Conservation (phyloP, 35 echinoderm and acorn worm genomes). For the Amphiura filiformis region DNA sequence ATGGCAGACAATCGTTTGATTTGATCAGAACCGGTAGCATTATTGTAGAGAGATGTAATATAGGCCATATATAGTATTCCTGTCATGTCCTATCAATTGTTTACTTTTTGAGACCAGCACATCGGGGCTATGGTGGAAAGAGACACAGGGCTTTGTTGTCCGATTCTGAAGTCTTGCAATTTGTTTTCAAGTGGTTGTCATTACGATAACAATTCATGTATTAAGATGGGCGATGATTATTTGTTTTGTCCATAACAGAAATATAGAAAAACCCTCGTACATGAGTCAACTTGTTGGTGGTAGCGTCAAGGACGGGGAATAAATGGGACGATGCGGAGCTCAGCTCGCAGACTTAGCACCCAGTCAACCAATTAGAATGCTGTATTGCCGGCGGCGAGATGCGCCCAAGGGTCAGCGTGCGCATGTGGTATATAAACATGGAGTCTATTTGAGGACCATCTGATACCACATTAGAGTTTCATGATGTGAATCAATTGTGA, state of each 20-base stretch:
- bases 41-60: not conserved
- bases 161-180: not conserved
- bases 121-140: not conserved
- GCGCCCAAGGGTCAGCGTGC: not conserved
- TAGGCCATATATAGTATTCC: not conserved
- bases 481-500: not conserved
- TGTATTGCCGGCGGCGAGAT: not conserved
- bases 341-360: not conserved
- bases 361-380: not conserved
- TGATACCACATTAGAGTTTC: slow-evolving; percentile 5
- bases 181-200: not conserved
- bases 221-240: not conserved
- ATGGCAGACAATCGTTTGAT: not conserved
- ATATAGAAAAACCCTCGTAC: not conserved
- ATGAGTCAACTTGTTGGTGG: slow-evolving; percentile 5
- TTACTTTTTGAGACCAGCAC: not conserved
- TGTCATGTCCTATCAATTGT: not conserved
- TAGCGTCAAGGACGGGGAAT: not conserved
- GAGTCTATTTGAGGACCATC: not conserved
- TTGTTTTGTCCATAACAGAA: not conserved
- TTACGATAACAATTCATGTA: not conserved
- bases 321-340: too few relatives aligned
- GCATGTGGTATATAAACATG: slow-evolving; percentile 8
- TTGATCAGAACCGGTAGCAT: not conserved
- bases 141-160: not conserved